Evolutionary conservation across 2,888 invertebrate genomes (phyloP).

Genomic region (Sisyra terminalis): DNA sequence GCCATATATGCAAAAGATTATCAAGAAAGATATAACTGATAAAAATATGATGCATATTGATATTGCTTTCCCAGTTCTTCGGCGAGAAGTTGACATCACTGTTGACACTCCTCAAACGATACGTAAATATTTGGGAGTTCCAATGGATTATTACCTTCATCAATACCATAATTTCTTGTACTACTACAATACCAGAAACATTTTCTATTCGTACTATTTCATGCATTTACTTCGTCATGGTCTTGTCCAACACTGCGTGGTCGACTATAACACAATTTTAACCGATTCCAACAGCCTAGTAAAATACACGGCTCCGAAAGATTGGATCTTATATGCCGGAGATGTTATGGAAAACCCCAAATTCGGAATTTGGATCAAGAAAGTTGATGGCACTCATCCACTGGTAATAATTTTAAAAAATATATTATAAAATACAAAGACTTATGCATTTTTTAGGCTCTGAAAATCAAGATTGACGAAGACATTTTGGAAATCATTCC

Average conservation of each 20-base stretch:
- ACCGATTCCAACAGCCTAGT: slow-evolving; percentile 16
- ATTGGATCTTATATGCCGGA: slow-evolving; percentile 23
- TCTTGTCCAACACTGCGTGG: slow-evolving; percentile 18
- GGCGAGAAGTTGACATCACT: slow-evolving; percentile 16
- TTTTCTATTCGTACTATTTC: slow-evolving; percentile 16
- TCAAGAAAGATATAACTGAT: slow-evolving; percentile 13
- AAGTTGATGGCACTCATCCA: slow-evolving; percentile 12
- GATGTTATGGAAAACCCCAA: slow-evolving; percentile 16
- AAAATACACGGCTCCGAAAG: slow-evolving; percentile 14
- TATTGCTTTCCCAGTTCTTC: slow-evolving; percentile 16
- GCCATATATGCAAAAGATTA: no score
- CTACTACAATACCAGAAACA: slow-evolving; percentile 11
- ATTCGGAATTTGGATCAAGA: slow-evolving; percentile 22
- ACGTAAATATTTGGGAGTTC: slow-evolving; percentile 16
- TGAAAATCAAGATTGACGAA: slow-evolving; percentile 15
- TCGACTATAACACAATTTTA: slow-evolving; percentile 15
- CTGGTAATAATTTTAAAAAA: slow-evolving; percentile 7
- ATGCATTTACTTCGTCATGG: slow-evolving; percentile 15
- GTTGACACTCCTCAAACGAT: slow-evolving; percentile 18
- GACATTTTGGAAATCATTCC: slow-evolving; percentile 18
- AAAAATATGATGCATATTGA: slow-evolving; percentile 15
- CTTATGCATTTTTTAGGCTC: slow-evolving; percentile 14
- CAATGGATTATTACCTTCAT: slow-evolving; percentile 6
- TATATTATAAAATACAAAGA: neutral
- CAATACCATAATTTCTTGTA: no score